Base-by-base conservation (phyloP, 64 coral and sea anemone genomes). In the Astreopora myriophthalma region DNA sequence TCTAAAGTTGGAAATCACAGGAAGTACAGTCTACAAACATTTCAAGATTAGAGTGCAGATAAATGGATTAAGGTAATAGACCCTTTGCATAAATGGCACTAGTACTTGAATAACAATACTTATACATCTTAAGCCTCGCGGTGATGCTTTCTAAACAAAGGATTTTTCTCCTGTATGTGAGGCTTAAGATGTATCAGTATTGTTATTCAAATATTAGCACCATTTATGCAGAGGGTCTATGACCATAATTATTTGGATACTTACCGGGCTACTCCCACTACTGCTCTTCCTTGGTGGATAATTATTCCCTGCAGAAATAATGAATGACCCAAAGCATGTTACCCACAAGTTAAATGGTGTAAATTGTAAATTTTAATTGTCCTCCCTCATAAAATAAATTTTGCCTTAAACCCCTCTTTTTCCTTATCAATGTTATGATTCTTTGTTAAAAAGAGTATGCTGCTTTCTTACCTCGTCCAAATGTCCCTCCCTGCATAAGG, bases 401-500 rank as follows among this genome's bases (percentile, higher is more conserved):
- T 64, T 64, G 61, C 17, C 61, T 64, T 64, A n/a, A n/a, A n/a
- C n/a, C n/a, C n/a, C 40, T 44, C 40, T 44, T 8, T 44, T 44
- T 44, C 11, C 40, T 44, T 44, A 55, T 55, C 13, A 55, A 16
- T 22, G 17, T 55, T 2, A 55, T 19, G 16, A 3, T 55, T 55
- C 51, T 3, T 14, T 55, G 51, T 2, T 55, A 10, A 16, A 55
- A 55, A 19, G 3, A 64, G 24, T 26, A 5, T 67, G 65, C 8
- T 17, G 14, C 8, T 14, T n/a, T 22, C 33, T 13, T 65, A 96
- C 94, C 94, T 33, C 94, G 83, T 86, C 88, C 90, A 66, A 93
- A 98, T 35, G 93, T 98, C 24, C 96, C 96, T 69, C 96, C 96
- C 57, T 98, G 96, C 96, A 98, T 98, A 14, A 98, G 81, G 1